A percentile compares a stretch with the other conserved stretches of the same genome.
Conservation (phyloP, 2,113 vertebrate genomes). For the Otus sunia region DNA sequence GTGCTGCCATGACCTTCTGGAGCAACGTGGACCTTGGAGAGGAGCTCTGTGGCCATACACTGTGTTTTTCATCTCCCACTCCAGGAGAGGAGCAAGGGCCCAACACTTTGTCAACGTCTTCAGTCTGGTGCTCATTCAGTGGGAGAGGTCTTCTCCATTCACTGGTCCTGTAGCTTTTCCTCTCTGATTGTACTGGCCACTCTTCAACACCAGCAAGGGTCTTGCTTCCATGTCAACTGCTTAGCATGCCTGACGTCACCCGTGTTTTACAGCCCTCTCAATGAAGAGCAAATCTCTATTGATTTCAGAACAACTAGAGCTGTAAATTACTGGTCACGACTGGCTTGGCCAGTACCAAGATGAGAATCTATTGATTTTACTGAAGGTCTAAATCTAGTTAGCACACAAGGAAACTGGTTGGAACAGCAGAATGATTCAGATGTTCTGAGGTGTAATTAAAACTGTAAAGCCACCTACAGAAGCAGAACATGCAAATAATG, state of each 20-base stretch:
- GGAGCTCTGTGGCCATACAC: not conserved
- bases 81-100: not conserved
- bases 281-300: conserved; percentile 71
- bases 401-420: not conserved
- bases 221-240: not conserved
- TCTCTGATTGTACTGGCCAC: not conserved
- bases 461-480: not conserved
- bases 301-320: conserved; percentile 70
- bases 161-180: not conserved
- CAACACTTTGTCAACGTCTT: not conserved
- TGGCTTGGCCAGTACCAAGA: conserved; percentile 59
- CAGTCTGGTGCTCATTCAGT: not conserved
- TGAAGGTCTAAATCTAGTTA: conserved; percentile 55
- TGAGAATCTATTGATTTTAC: conserved; percentile 66
- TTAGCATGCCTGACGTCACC: conserved; percentile 11
- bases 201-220: not conserved
- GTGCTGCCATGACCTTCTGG: not conserved
- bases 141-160: not conserved
- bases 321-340: conserved; percentile 75
- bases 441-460: not conserved
- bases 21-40: not conserved
- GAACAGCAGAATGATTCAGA: not conserved
- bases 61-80: not conserved
- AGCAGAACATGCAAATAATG: not conserved
- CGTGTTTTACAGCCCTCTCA: conserved; percentile 63